These are phyloP conservation scores for Helicoverpa armigera DNA, from an alignment of 1,140 invertebrate genomes.

Conservation along the genomic window DNA sequence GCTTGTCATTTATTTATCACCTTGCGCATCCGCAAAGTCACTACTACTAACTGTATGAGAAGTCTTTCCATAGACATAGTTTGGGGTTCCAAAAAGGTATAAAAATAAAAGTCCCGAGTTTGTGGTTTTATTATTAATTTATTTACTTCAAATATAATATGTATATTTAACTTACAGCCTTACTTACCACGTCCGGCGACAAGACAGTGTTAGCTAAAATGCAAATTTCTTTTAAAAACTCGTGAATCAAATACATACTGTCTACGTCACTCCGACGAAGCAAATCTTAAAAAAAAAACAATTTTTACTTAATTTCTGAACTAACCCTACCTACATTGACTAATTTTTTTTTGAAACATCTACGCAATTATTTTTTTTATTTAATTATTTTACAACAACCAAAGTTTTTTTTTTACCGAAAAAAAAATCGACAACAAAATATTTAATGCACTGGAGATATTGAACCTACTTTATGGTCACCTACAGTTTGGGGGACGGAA, in stretches of 20 bases:
- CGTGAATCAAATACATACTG: constrained; percentile 41
- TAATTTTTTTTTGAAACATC: constrained; percentile 44
- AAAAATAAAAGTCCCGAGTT: constrained; percentile 55
- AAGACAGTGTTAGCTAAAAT: constrained; percentile 47
- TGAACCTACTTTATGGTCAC: constrained; percentile 24
- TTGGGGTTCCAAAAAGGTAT: not conserved
- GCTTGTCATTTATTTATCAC: too few relatives aligned
- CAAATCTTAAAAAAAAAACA: constrained; percentile 42
- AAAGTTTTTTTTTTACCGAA: constrained; percentile 25
- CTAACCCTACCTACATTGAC: constrained; percentile 49
- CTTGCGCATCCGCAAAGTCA: too few relatives aligned
- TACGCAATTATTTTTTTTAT: constrained; percentile 46
- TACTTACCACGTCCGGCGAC: constrained; percentile 50
- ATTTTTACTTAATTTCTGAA: constrained; percentile 47
- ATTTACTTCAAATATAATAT: constrained; percentile 85
- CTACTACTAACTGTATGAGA: too few relatives aligned
- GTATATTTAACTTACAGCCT: constrained; percentile 85
- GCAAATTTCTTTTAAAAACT: constrained; percentile 41
- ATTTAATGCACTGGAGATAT: constrained; percentile 36
- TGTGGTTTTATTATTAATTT: constrained; percentile 84
- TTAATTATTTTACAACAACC: constrained; percentile 48
- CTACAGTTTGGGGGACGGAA: not conserved
- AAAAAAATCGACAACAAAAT: constrained; percentile 41
- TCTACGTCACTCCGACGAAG: constrained; percentile 29
- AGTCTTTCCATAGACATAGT: too few relatives aligned